phyloP scores from a whole-genome alignment of 2,797 vertebrate genomes.

The Pangasius krempfi region DNA sequence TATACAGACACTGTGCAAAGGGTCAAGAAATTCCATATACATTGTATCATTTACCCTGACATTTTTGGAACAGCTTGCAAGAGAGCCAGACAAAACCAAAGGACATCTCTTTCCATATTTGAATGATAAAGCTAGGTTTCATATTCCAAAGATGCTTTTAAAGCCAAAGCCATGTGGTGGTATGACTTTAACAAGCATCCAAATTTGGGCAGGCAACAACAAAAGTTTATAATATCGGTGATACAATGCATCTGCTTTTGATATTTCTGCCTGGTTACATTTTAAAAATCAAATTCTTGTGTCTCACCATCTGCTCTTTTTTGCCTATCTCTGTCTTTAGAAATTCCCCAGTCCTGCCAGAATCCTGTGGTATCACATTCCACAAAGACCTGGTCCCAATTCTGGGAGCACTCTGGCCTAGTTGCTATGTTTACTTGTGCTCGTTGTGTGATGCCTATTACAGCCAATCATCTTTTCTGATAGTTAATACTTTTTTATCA shows the following conservation, averaged over 20 bases:
- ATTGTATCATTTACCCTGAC: conserved; percentile 34
- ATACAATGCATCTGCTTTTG: conserved; percentile 28
- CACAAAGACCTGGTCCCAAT: conserved; percentile 41
- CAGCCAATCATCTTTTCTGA: conserved; percentile 1
- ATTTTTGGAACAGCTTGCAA: background rate
- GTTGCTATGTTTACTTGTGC: conserved; percentile 20
- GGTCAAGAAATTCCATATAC: conserved; percentile 44
- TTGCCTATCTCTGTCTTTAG: conserved; percentile 26
- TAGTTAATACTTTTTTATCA: conserved; percentile 14
- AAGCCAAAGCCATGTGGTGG: background rate
- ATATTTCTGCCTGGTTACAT: conserved; percentile 23
- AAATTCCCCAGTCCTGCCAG: conserved; percentile 25
- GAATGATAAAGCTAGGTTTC: conserved; percentile 16
- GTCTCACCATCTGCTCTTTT: conserved; percentile 22
- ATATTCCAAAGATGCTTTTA: background rate
- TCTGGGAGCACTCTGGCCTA: conserved; percentile 26
- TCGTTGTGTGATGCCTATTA: background rate
- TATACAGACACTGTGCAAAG: conserved; percentile 23
- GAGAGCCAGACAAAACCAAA: conserved; percentile 15
- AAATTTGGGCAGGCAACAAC: conserved; percentile 19
- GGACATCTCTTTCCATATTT: conserved; percentile 12
- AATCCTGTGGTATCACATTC: conserved; percentile 44
- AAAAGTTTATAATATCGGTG: conserved; percentile 11
- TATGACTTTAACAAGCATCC: conserved; percentile 13
- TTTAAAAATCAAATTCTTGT: conserved; percentile 4